phyloP scores from a whole-genome alignment of 1,140 invertebrate species.

The Reticulitermes speratus region DNA sequence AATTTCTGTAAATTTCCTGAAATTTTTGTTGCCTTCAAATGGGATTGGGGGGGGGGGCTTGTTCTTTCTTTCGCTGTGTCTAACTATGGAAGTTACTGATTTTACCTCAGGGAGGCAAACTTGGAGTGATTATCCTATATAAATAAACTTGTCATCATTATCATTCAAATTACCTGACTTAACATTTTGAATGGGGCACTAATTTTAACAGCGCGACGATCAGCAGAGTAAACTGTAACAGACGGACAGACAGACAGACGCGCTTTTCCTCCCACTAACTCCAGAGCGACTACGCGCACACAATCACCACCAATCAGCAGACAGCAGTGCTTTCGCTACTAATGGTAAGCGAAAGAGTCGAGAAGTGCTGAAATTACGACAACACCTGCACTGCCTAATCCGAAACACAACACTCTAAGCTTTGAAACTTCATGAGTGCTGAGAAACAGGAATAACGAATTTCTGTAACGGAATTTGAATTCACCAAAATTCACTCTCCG shows the following conservation, averaged over 20 bases:
- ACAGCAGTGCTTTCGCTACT: neutral
- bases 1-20: no score
- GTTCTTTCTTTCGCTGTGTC: neutral
- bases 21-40: no score
- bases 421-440: no score
- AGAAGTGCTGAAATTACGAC: neutral
- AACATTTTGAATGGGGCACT: neutral
- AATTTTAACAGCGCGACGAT: neutral
- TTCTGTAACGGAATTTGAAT: no score
- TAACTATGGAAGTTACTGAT: neutral
- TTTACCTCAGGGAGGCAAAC: neutral
- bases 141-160: slow-evolving; percentile 7
- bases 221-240: neutral
- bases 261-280: no score
- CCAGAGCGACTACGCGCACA: neutral
- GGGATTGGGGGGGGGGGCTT: neutral
- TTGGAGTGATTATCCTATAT: neutral
- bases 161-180: slow-evolving; percentile 7
- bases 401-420: neutral
- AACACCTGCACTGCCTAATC: neutral
- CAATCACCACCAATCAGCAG: neutral
- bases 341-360: neutral
- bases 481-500: no score
- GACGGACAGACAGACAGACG: neutral
- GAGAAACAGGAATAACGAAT: no score